These are phyloP conservation scores for Cremastinae sp. DNA, from an alignment of 2,888 invertebrate species.

Conservation along the genomic window DNA sequence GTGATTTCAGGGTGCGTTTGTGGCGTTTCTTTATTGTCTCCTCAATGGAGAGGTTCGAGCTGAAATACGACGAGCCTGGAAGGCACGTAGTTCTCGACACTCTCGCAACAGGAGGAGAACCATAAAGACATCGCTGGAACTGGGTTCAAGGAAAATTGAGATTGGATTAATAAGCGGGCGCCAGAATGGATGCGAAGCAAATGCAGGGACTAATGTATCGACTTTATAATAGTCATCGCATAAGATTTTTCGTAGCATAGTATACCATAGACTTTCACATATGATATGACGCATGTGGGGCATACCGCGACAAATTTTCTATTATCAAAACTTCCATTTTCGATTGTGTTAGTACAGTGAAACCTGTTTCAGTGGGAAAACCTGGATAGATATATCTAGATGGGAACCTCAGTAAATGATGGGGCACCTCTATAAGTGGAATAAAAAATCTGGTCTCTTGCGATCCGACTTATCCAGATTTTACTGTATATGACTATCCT, in stretches of 20 bases:
- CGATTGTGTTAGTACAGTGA: too few species aligned
- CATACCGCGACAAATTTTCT: too few species aligned
- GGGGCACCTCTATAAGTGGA: too few species aligned
- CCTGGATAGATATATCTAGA: too few species aligned
- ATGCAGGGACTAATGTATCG: slow-evolving; percentile 46
- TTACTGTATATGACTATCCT: too few species aligned
- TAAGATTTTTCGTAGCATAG: background rate
- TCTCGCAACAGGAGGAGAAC: slow-evolving; percentile 63
- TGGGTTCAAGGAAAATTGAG: slow-evolving; percentile 11
- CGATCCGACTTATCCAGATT: too few species aligned
- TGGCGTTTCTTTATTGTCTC: slow-evolving; percentile 85
- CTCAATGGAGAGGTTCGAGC: slow-evolving; percentile 84
- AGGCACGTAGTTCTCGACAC: slow-evolving; percentile 66
- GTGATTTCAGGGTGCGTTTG: slow-evolving; percentile 83
- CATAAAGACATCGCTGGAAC: slow-evolving; percentile 34
- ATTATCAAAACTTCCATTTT: too few species aligned
- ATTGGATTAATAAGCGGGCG: background rate
- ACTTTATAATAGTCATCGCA: slow-evolving; percentile 43
- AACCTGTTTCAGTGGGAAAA: too few species aligned
- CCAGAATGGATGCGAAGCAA: background rate
- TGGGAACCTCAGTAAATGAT: too few species aligned
- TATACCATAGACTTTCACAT: too few species aligned
- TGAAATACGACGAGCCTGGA: slow-evolving; percentile 78
- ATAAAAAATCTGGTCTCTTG: too few species aligned
- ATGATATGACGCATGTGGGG: too few species aligned